A percentile compares a stretch with the other conserved stretches of the same genome.
These are phyloP conservation scores for Gryon sp. DNA, from an alignment of 1,140 invertebrate species.

Conservation along the genomic window DNA sequence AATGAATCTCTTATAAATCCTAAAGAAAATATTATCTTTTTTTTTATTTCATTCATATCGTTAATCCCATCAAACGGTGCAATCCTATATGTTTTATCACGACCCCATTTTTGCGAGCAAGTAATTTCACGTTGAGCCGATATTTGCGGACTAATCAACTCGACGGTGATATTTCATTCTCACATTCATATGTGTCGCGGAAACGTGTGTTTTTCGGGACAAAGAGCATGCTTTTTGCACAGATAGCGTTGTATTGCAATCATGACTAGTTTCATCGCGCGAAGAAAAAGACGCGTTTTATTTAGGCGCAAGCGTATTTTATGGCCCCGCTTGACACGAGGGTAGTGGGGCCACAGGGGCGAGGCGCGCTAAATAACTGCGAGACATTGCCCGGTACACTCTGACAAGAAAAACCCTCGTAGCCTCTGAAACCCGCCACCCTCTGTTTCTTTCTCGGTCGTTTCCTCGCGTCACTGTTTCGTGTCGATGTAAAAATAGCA, in stretches of 20 bases:
- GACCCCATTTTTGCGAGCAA: constrained; percentile 14
- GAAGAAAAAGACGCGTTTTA: constrained; percentile 68
- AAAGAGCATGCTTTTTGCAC: constrained; percentile 26
- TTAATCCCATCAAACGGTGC: constrained; percentile 2
- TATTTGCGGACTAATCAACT: constrained; percentile 35
- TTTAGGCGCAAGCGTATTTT: constrained; percentile 73
- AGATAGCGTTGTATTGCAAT: constrained; percentile 36
- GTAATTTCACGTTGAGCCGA: constrained; percentile 2
- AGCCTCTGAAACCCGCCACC: constrained; percentile 21
- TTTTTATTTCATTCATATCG: neutral
- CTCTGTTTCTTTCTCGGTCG: constrained; percentile 8
- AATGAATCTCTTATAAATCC: no score
- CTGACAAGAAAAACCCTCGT: constrained; percentile 51
- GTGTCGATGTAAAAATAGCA: constrained; percentile 63
- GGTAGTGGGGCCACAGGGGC: constrained; percentile 40
- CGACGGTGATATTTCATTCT: constrained; percentile 43
- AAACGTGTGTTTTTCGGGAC: constrained; percentile 28
- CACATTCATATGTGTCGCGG: constrained; percentile 27
- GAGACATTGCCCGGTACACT: constrained; percentile 57
- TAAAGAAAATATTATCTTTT: no score
- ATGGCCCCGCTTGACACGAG: constrained; percentile 68
- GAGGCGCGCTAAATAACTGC: constrained; percentile 68
- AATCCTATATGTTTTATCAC: neutral
- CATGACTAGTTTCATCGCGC: constrained; percentile 53
- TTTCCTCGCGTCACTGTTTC: constrained; percentile 28